phyloP scores from a whole-genome alignment of 2,888 invertebrate species.

The Caenorhabditis angaria region DNA sequence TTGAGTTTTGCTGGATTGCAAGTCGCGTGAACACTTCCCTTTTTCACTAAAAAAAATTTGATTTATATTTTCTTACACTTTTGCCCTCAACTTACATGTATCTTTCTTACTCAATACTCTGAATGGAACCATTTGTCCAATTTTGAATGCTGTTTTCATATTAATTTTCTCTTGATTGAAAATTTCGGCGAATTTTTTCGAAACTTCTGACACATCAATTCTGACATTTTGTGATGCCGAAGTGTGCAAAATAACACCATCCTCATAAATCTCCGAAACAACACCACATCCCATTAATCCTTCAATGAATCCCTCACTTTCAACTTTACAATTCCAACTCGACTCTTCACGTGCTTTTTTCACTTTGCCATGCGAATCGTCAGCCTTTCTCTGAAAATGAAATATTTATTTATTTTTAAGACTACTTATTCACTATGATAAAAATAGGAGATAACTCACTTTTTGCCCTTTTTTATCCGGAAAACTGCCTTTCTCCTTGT shows the following conservation, averaged over 20 bases:
- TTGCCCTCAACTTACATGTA: slow-evolving; percentile 15
- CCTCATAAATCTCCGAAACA: slow-evolving; percentile 51
- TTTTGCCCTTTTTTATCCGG: slow-evolving; percentile 21
- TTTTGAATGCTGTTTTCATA: slow-evolving; percentile 62
- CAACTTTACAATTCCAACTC: slow-evolving; percentile 29
- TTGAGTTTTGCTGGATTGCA: slow-evolving; percentile 59
- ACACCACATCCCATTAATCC: slow-evolving; percentile 61
- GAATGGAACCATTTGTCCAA: slow-evolving; percentile 67
- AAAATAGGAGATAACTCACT: slow-evolving; percentile 1
- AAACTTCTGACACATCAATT: slow-evolving; percentile 26
- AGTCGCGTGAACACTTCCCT: slow-evolving; percentile 34
- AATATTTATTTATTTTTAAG: background rate
- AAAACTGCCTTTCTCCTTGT: slow-evolving; percentile 6
- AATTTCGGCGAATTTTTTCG: slow-evolving; percentile 35
- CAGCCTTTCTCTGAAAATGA: slow-evolving; percentile 35
- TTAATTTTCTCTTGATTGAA: slow-evolving; percentile 41
- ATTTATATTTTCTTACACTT: no score
- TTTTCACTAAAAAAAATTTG: background rate
- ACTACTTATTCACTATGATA: background rate
- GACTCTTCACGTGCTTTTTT: slow-evolving; percentile 31
- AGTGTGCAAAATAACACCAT: slow-evolving; percentile 26
- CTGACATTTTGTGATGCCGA: slow-evolving; percentile 30
- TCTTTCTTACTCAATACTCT: slow-evolving; percentile 38
- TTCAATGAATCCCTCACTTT: slow-evolving; percentile 46
- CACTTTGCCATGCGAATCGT: slow-evolving; percentile 13